A percentile compares a stretch with the other conserved stretches of the same genome.
These are phyloP conservation scores for Cephalotes varians DNA, from an alignment of 2,888 invertebrate species.

Conservation along the genomic window DNA sequence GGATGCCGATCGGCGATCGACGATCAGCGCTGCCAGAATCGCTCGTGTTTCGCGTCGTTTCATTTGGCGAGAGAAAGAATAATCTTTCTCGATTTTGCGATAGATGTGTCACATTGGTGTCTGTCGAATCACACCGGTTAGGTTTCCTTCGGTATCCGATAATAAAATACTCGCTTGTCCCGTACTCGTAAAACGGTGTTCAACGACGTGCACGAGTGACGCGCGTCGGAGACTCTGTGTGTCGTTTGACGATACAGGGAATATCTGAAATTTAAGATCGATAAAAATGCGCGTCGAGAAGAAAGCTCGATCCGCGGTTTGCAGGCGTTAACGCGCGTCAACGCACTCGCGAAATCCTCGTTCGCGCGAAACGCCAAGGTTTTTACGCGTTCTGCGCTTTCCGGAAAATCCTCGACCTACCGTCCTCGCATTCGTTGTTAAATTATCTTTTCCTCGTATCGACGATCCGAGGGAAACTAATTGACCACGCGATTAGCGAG, in stretches of 20 bases:
- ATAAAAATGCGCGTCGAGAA: not conserved
- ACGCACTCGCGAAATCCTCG: not conserved
- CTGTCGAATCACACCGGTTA: too few relatives aligned
- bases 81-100: not conserved
- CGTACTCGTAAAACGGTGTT: not conserved
- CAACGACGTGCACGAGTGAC: not conserved
- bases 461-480: not conserved
- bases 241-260: too few relatives aligned
- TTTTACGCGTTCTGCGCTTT: not conserved
- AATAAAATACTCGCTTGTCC: not conserved
- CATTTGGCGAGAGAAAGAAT: not conserved
- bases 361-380: not conserved
- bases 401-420: not conserved
- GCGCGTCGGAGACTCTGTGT: not conserved
- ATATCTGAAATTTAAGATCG: not conserved
- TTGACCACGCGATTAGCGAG: not conserved
- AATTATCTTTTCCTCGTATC: not conserved
- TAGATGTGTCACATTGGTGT: not conserved
- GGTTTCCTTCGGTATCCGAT: too few relatives aligned
- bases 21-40: slow-evolving; percentile 12
- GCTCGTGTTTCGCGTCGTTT: not conserved
- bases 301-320: not conserved
- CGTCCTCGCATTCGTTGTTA: not conserved
- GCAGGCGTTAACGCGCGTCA: slow-evolving; percentile 8
- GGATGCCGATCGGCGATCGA: not conserved